A percentile compares a stretch with the other conserved stretches of the same genome.
These are phyloP conservation scores for Euzophera pinguis DNA, from an alignment of 2,888 invertebrate species.

Conservation along the genomic window DNA sequence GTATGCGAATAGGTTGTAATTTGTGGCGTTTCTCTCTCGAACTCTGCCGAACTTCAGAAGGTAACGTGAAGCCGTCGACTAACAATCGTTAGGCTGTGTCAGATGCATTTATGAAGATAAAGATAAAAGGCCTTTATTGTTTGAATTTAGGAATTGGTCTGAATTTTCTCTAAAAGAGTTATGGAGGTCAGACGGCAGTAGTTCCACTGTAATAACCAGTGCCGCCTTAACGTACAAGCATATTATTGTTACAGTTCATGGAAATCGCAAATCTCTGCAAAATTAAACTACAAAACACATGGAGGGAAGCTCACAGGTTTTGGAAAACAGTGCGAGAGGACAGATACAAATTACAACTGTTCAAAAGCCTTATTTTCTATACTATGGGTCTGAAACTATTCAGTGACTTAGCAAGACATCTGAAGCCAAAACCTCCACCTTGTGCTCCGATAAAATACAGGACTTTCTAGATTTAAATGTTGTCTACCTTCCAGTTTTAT, in stretches of 20 bases:
- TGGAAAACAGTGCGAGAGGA: constrained; percentile 34
- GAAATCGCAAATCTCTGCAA: not conserved
- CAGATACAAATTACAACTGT: constrained; percentile 38
- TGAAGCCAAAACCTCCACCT: constrained; percentile 15
- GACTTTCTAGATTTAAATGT: not conserved
- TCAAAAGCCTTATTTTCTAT: constrained; percentile 44
- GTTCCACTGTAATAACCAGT: no score
- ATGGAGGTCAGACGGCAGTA: no score
- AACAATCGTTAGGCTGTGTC: no score
- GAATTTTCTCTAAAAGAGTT: no score
- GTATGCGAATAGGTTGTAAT: no score
- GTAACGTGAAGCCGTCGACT: no score
- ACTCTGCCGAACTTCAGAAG: no score
- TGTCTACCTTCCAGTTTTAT: not conserved
- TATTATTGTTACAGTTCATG: not conserved
- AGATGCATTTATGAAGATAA: no score
- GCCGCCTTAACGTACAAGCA: no score
- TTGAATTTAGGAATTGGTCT: no score
- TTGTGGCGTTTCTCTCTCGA: no score
- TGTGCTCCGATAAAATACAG: not conserved
- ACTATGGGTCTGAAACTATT: constrained; percentile 45
- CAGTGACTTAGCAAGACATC: constrained; percentile 35
- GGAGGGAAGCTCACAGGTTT: constrained; percentile 16
- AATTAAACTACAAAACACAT: constrained; percentile 20
- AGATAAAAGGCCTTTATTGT: no score